Base-by-base conservation (phyloP, 1,140 invertebrate species). In the Drosophila navojoa region DNA sequence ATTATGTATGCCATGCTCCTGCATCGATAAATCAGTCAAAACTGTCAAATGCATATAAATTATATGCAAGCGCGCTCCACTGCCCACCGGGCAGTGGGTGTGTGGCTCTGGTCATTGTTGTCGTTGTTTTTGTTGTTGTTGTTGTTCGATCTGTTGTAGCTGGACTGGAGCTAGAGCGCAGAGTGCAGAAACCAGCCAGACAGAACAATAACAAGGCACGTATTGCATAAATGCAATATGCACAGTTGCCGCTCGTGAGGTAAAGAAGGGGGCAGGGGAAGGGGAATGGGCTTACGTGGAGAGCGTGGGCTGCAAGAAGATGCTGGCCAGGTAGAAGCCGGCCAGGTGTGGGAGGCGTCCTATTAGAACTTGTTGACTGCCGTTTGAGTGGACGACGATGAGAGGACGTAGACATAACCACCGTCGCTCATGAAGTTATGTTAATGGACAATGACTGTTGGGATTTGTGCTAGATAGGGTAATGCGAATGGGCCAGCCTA, bases 11-110 rank as follows among this genome's bases (percentile, higher is more conserved):
- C 84, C 84, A 87, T 89, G 82, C 82, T 89, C 68, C 71, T 79
- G 79, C 85, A 89, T 79, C 82, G 84, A 87, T 87, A 87, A 87
- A 87, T 87, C 82, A 87, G 82, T 87, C 85, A 89, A 89, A 87
- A 87, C 79, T 87, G 82, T 87, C 82, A 87, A 87, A 87, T 89
- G 79, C 84, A 87, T 89, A 89, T 89, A 87, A 89, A 87, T 87
- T 89, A 89, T 89, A 77, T 87, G 82, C 82, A 89, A 82, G 76
- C 75, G 58, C 58, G 81, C 81, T 77, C 50, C 77, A 68, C 81
- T 77, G 77, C 50, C 58, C 71, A 61, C 38, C 53, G 80, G 80
- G 40, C 44, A 73, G 53, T 53, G 67, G 60, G 49, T 38, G 64
- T 49, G 53, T 54, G 64, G 38, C 10, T 44, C 13, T 29, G 38